Base-by-base conservation (phyloP, 2,888 invertebrate species). In the Drosophila mimetica region DNA sequence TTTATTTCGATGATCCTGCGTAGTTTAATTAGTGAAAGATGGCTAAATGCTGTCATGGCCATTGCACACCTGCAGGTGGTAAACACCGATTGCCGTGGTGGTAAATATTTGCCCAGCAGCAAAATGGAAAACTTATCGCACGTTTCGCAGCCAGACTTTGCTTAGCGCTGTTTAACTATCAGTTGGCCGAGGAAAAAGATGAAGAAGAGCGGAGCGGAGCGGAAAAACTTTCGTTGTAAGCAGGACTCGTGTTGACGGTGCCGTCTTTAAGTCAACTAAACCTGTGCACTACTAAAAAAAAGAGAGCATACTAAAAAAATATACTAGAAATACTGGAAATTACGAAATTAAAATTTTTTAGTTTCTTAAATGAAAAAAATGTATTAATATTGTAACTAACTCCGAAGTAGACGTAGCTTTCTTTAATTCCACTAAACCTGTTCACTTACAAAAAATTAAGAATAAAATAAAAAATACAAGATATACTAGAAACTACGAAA, bases 51-150 rank as follows among this genome's bases (percentile, higher is more conserved):
- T 48, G 44, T 30, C 51, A 51, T 11, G 42, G 34, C 16, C 34
- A 30, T 14, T 44, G 51, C 63, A 51, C 34, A 51, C 34, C 36
- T 60, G 42, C 18, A 25, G 30, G 20, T 22, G 58, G 60, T 46
- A 60, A 57, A 57, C 28, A 28, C 58, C 44, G 60, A 28, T 30
- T 50, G 42, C 20, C 16, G 34, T 14, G 64, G 66, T 32, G 22
- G 64, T 58, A 80, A 83, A 83, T 80, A 83, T 79, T 80, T 77
- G 60, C 52, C 9, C 22, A 51, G 74, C 64, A 74, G 48, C 71
- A 75, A 77, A 79, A 75, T 75, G 58, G 67, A 66, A 82, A 81
- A 81, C 67, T 82, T 81, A 71, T 85, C 75, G 77, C 80, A 81
- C 80, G 85, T 71, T 84, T 70, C 51, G 18, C 64, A 46, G 57